phyloP scores from a whole-genome alignment of 2,113 vertebrate genomes.

The Tretioscincus oriximinensis region DNA sequence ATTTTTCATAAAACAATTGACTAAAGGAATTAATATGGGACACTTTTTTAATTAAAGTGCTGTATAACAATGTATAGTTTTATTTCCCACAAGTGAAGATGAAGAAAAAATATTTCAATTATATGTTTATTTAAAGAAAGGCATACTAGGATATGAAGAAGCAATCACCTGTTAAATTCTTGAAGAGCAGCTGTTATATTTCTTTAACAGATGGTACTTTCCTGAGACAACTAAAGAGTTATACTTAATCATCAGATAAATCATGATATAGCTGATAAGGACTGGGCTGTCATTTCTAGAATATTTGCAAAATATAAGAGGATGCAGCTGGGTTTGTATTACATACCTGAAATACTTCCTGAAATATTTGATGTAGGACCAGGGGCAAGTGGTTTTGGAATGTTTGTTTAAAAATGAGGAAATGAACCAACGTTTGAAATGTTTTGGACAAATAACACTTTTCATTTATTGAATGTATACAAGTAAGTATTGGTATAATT shows the following conservation, averaged over 20 bases:
- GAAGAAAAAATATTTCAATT: conserved; percentile 26
- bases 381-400: conserved; percentile 35
- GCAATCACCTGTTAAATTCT: conserved; percentile 69
- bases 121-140: conserved; percentile 67
- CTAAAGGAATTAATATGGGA: too few species aligned
- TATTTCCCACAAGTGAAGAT: conserved; percentile 27
- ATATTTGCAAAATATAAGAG: conserved; percentile 62
- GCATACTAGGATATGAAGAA: conserved; percentile 63
- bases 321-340: conserved; percentile 61
- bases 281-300: conserved; percentile 67
- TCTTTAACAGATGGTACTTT: conserved; percentile 72
- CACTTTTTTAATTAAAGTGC: not conserved
- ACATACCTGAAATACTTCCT: conserved; percentile 63
- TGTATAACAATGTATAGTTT: conserved; percentile 24
- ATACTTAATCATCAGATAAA: conserved; percentile 62
- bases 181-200: conserved; percentile 72
- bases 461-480: not conserved
- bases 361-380: conserved; percentile 55
- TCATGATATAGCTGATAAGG: conserved; percentile 49
- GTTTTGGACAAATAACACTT: not conserved
- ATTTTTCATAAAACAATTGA: too few species aligned
- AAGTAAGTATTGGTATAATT: too few species aligned
- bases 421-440: conserved; percentile 12
- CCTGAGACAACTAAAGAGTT: conserved; percentile 57
- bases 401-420: not conserved